Base-by-base conservation (phyloP, 2,113 vertebrate species). In the Mormyrus iriodes region DNA sequence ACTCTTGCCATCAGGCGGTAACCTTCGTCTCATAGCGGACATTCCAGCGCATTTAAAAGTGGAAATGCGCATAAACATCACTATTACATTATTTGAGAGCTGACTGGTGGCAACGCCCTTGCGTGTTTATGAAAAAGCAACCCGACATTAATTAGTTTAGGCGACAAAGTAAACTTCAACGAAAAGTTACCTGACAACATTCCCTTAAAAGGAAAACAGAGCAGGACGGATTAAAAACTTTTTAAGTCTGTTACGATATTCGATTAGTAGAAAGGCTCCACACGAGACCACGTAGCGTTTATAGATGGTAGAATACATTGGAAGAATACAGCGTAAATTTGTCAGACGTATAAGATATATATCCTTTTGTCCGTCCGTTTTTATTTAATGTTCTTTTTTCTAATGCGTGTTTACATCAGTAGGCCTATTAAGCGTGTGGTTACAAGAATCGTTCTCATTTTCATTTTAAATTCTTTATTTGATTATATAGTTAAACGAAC, bases 21-120 rank as follows among this genome's bases (percentile, higher is more conserved):
- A 69, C 92, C 89, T 90, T 90, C 79, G 79, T 90, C 46, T 65
- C 89, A 79, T 79, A 79, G 87, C 65, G 51, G 82, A 89, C 90
- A 88, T 90, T 91, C 90, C 90, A 88, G 35, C 10, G 24, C 61
- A 55, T 51, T 90, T 89, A 89, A 83, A 82, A 27, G 88, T 15
- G 52, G 82, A 91, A 88, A 89, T 82, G 48, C 42, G 27, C 76
- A 21, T 89, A 83, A 90, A 90, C 89, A 90, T 12, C 85, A 46
- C 46, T 27, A 88, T 82, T 65, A 8, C 58, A 53, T 84, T 51
- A 88, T 87, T 53, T 55, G 27, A 61, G 73, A 90, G 49, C 44
- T 46, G 42, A 3, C 42, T n/a, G 15, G 82, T 44, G 82, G 51
- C 51, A 35, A 53, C 53, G 49, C 52, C 19, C 39, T 61, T 49